A percentile compares a stretch with the other conserved stretches of the same genome.
Evolutionary conservation across 2,113 vertebrate genomes (phyloP).

Genomic region (Brachionichthys hirsutus): DNA sequence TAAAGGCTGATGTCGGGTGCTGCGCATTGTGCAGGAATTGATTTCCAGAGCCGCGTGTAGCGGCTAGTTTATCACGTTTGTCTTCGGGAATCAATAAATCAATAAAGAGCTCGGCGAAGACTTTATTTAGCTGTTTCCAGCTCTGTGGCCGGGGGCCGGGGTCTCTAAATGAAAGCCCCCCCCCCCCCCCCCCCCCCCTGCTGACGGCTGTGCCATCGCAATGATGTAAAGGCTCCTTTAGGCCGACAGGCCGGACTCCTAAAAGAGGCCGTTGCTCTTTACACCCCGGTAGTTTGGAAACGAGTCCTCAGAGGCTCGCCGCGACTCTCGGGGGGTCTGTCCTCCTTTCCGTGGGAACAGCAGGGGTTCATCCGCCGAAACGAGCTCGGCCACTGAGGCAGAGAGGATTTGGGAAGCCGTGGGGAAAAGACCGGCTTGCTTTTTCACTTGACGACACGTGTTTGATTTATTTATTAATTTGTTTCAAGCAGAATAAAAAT

Average conservation of each 20-base stretch:
- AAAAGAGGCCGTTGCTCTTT: conserved; percentile 6
- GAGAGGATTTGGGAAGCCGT: not conserved
- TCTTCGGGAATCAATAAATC: conserved; percentile 38
- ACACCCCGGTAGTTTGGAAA: conserved; percentile 21
- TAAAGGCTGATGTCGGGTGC: not conserved
- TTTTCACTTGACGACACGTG: not conserved
- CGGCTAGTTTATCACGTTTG: conserved; percentile 27
- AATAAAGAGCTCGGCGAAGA: conserved; percentile 17
- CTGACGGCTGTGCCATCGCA: conserved; percentile 24
- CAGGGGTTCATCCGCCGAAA: conserved; percentile 1
- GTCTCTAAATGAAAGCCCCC: conserved; percentile 39
- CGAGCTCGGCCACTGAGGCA: conserved; percentile 4
- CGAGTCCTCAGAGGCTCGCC: conserved; percentile 28
- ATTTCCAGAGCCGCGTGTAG: conserved; percentile 17
- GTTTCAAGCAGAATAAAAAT: no score
- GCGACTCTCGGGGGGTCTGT: conserved; percentile 12
- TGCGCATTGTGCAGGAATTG: not conserved
- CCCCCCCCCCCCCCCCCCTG: no score
- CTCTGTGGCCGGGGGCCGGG: conserved; percentile 12
- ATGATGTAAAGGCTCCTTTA: conserved; percentile 27
- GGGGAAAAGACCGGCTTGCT: not conserved
- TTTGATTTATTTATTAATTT: no score
- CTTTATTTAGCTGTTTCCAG: conserved; percentile 35
- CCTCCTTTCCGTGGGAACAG: conserved; percentile 19
- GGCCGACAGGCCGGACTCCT: conserved; percentile 25